Percentiles rank a stretch among this genome's conserved stretches.
Evolutionary conservation across 37 sponge, comb jelly and placozoan genomes (phyloP).

Genomic region (Hexactinellida sp.): DNA sequence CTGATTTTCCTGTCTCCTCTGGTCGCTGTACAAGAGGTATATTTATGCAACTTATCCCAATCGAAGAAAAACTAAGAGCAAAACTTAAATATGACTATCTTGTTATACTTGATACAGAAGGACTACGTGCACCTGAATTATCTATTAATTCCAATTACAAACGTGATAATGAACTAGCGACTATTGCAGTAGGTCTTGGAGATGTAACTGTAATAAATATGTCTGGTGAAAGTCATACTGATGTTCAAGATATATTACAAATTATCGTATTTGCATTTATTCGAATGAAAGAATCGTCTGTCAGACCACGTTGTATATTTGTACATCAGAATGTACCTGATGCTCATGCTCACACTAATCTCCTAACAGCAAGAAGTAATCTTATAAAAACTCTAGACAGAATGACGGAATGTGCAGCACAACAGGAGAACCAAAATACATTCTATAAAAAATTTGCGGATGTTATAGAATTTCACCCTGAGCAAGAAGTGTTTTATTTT

Average conservation of each 20-base stretch:
- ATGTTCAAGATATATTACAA: slow-evolving; percentile 26
- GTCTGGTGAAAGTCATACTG: slow-evolving; percentile 25
- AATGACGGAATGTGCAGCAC: slow-evolving; percentile 28
- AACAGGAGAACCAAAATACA: slow-evolving; percentile 7
- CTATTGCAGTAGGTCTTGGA: slow-evolving; percentile 29
- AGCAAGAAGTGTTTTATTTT: slow-evolving; percentile 27
- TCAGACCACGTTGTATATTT: slow-evolving; percentile 26
- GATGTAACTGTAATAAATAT: slow-evolving; percentile 27
- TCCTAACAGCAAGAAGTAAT: slow-evolving; percentile 14
- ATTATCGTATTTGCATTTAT: slow-evolving; percentile 32
- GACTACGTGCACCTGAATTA: slow-evolving; percentile 32
- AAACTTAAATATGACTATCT: slow-evolving; percentile 17
- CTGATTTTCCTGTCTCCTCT: slow-evolving; percentile 23
- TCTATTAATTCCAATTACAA: not conserved
- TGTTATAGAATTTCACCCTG: slow-evolving; percentile 26
- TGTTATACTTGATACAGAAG: slow-evolving; percentile 30
- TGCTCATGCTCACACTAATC: not conserved
- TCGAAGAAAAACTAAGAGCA: not conserved
- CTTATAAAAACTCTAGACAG: slow-evolving; percentile 19
- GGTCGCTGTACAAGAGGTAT: slow-evolving; percentile 31
- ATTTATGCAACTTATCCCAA: slow-evolving; percentile 26
- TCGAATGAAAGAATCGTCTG: slow-evolving; percentile 19
- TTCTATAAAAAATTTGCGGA: slow-evolving; percentile 6
- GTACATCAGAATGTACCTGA: slow-evolving; percentile 34
- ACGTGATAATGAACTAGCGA: slow-evolving; percentile 24